Evolutionary conservation across 37 sponge, comb jelly and placozoan species (phyloP).

Genomic region (Dysidea cf. avara): DNA sequence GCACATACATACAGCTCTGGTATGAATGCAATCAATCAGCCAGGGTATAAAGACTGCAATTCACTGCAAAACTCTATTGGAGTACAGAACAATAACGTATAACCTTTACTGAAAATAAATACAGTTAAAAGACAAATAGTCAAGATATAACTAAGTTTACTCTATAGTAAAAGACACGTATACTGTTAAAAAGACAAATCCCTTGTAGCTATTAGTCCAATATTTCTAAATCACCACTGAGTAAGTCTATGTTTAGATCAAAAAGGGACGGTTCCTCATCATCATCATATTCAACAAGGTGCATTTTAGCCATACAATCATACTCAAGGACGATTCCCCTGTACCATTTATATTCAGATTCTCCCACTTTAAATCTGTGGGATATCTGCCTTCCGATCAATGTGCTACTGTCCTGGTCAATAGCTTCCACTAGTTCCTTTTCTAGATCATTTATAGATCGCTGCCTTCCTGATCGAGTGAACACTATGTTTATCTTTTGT

Average conservation of each 20-base stretch:
- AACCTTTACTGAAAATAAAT: too few species aligned
- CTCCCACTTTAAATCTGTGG: conserved; percentile 10
- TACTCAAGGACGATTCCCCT: conserved; percentile 25
- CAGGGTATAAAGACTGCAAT: too few species aligned
- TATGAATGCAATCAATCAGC: too few species aligned
- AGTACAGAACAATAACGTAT: too few species aligned
- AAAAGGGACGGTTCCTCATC: conserved; percentile 8
- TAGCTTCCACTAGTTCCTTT: conserved; percentile 3
- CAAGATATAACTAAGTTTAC: too few species aligned
- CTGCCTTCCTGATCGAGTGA: conserved; percentile 14
- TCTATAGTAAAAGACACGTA: too few species aligned
- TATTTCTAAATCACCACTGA: conserved; percentile 18
- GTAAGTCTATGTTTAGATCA: conserved; percentile 20
- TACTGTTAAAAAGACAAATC: too few species aligned
- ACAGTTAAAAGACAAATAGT: too few species aligned
- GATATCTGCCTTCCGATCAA: conserved; percentile 21
- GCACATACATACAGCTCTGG: too few species aligned
- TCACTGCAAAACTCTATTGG: too few species aligned
- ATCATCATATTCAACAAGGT: conserved; percentile 24
- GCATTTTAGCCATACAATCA: conserved; percentile 3
- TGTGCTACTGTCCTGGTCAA: not conserved
- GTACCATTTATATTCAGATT: conserved; percentile 6
- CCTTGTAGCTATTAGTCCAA: not conserved
- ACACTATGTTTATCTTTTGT: conserved; percentile 13
- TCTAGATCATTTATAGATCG: conserved; percentile 18